Evolutionary conservation across 1,140 invertebrate genomes (phyloP).

Genomic region (Trigoniulus corallinus): DNA sequence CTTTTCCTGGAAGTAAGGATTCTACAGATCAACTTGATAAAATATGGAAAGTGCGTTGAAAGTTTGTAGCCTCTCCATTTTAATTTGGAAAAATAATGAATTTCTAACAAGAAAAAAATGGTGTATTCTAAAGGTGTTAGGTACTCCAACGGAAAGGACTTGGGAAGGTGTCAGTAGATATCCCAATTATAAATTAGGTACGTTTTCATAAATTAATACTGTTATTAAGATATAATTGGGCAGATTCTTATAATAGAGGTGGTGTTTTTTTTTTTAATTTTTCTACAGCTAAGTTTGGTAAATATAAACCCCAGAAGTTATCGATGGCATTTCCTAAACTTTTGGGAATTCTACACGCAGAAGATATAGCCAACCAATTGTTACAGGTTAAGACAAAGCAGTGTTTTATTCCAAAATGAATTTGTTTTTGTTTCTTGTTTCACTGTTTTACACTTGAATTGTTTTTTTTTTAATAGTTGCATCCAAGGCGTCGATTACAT

Average conservation of each 20-base stretch:
- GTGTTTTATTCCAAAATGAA: too few species aligned
- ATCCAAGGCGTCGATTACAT: slow-evolving; percentile 68
- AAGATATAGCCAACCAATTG: slow-evolving; percentile 65
- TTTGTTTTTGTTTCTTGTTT: slow-evolving; percentile 5
- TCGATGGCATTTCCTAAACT: slow-evolving; percentile 73
- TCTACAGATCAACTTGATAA: slow-evolving; percentile 91
- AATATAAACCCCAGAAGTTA: slow-evolving; percentile 58
- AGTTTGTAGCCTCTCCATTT: background rate
- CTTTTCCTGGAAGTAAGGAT: slow-evolving; percentile 88
- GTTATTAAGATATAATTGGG: slow-evolving; percentile 10
- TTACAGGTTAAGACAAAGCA: slow-evolving; percentile 46
- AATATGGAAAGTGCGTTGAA: slow-evolving; percentile 73
- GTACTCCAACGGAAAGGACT: slow-evolving; percentile 75
- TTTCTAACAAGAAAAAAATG: background rate
- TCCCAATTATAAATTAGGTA: slow-evolving; percentile 53
- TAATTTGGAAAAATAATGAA: slow-evolving; percentile 1
- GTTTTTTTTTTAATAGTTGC: slow-evolving; percentile 41
- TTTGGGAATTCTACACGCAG: slow-evolving; percentile 68
- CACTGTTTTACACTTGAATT: slow-evolving; percentile 6
- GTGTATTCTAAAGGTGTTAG: slow-evolving; percentile 50
- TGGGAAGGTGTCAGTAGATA: slow-evolving; percentile 76
- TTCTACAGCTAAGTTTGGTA: slow-evolving; percentile 48
- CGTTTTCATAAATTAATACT: slow-evolving; percentile 13
- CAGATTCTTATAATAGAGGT: too few species aligned
- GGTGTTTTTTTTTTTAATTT: slow-evolving; percentile 7